Evolutionary conservation across 2,797 vertebrate species (phyloP), one percentile per base, ranked within the genome.

Genomic region (Merluccius polli): DNA sequence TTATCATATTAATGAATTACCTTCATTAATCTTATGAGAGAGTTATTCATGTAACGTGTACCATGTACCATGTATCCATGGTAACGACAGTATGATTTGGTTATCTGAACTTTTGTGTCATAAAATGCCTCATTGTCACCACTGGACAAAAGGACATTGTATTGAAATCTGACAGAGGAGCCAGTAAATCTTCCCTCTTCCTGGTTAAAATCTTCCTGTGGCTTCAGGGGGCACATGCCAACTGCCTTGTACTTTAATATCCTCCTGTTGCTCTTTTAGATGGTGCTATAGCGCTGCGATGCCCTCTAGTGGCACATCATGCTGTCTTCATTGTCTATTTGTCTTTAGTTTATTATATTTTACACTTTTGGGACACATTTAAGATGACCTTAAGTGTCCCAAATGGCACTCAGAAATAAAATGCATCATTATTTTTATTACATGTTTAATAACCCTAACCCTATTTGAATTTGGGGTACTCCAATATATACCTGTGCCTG

Each of bases 291-390:
- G 2, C 4, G 32, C 27, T 24, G 36, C 27, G 70, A 81, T 82
- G 29, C 79, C 84, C 77, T 65, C 87, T 84, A 38, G 80, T 85
- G 85, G 79, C 75, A 10, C 15, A 35, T 70, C 24, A 27, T n/a
- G 70, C 32, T n/a, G 21, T 24, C 33, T 7, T 36, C 35, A 35
- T 71, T n/a, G 21, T 71, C 0, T 33, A 36, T 6, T 21, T 31
- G 18, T 32, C n/a, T 35, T 24, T 24, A 0, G 5, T 35, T 59
- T 24, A 21, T n/a, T 44, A 16, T 2, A 15, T n/a, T 59, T 59
- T 24, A n/a, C 52, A 59, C n/a, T n/a, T n/a, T 59, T 59, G 6
- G 52, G 52, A n/a, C 21, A n/a, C n/a, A 35, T 35, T n/a, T 59
- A n/a, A 59, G 52, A 15, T 59, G 33, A 35, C n/a, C n/a, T n/a